Conservation (phyloP, 2,888 invertebrate genomes). For the Trachelus stipa region DNA sequence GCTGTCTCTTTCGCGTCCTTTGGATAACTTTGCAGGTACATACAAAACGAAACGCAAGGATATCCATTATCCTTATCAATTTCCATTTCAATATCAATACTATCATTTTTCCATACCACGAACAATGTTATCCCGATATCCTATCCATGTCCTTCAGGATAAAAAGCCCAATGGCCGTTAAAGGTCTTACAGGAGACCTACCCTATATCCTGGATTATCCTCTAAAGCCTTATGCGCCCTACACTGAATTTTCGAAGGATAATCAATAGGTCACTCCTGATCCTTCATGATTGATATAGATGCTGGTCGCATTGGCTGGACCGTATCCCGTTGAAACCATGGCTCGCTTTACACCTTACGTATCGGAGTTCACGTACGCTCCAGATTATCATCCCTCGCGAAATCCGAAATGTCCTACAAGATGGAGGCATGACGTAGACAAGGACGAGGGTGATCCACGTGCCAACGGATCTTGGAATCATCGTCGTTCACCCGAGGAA, state of each 20-base stretch:
- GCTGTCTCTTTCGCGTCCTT: conserved; percentile 34
- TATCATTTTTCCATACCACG: neutral
- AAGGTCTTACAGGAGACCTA: neutral
- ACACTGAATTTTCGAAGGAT: neutral
- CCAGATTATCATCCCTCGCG: conserved; percentile 45
- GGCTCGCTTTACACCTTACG: conserved; percentile 30
- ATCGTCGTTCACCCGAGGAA: conserved; percentile 27
- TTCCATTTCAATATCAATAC: neutral
- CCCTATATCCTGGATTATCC: neutral
- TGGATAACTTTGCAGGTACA: conserved; percentile 42
- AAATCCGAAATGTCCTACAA: conserved; percentile 42
- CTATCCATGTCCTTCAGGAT: neutral
- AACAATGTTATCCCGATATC: neutral
- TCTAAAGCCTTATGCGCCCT: neutral
- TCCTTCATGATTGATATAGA: conserved; percentile 20
- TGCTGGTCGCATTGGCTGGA: conserved; percentile 30
- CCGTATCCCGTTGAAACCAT: conserved; percentile 30
- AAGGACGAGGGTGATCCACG: conserved; percentile 10
- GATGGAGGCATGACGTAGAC: conserved; percentile 15
- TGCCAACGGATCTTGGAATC: conserved; percentile 13
- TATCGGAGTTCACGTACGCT: conserved; percentile 42
- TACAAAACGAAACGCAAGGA: neutral
- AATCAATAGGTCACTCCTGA: neutral
- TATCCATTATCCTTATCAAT: neutral
- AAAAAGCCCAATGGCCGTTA: neutral